phyloP scores from a whole-genome alignment of 1,140 invertebrate species.

The Thaumatotibia leucotreta region DNA sequence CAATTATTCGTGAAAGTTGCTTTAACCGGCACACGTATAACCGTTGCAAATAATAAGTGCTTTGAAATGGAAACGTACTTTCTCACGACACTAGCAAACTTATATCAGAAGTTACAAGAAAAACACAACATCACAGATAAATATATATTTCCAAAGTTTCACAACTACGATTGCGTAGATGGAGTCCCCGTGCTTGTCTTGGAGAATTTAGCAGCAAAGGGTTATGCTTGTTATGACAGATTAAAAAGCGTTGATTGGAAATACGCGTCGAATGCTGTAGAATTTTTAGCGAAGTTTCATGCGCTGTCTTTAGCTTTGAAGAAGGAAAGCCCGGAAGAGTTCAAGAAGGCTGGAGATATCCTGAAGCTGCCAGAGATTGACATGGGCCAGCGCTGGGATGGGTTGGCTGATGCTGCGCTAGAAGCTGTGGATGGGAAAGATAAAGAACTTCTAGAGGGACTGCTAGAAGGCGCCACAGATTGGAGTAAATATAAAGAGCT shows the following conservation, averaged over 20 bases:
- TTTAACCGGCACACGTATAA: conserved; percentile 26
- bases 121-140: conserved; percentile 29
- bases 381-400: neutral
- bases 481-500: neutral
- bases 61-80: conserved; percentile 41
- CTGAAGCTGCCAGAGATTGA: conserved; percentile 14
- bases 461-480: too few relatives aligned
- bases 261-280: conserved; percentile 29
- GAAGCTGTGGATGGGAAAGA: neutral
- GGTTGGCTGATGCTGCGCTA: neutral
- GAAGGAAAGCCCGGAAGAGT: conserved; percentile 44
- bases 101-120: conserved; percentile 38
- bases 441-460: neutral
- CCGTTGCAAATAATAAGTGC: conserved; percentile 30
- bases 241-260: conserved; percentile 44
- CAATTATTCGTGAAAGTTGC: conserved; percentile 57
- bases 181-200: conserved; percentile 33
- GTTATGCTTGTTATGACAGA: conserved; percentile 34
- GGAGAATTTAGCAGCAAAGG: conserved; percentile 40
- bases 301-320: conserved; percentile 48
- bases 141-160: conserved; percentile 44
- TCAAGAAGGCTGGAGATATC: conserved; percentile 22
- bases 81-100: conserved; percentile 36
- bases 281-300: conserved; percentile 46
- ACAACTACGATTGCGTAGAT: conserved; percentile 29